Evolutionary conservation across 2,888 invertebrate species (phyloP), one percentile per base, ranked within the genome.

Genomic region (Melanostoma mellinum): DNA sequence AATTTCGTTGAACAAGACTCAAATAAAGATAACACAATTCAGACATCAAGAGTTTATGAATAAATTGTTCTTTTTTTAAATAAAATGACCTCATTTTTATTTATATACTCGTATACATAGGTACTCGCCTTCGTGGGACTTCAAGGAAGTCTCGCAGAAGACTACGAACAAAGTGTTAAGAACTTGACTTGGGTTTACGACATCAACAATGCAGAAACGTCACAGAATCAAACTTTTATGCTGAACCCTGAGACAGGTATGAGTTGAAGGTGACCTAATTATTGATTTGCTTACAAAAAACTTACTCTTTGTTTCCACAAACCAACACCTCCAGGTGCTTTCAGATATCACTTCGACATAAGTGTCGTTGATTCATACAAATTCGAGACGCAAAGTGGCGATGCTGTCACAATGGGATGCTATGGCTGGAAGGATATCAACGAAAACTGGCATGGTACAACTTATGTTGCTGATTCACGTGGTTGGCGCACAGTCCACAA

Each of bases 161-260:
- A 71, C n/a, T 69, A 40, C 20, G 58, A 44, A 6, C 4, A 42
- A 8, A 35, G 1, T 53, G 72, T 20, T 3, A 60, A 38, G 6
- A 56, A 71, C 8, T 65, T 78, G 8, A 60, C 32, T 6, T 65
- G 65, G 72, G 42, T 78, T 52, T 78, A 44, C 32, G 72, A 78
- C 44, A 40, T 78, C 46, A 71, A 53, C 52, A 78, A 78, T 6
- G 2, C 65, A 2, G 38, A 38, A 44, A 78, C 78, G 2, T 52
- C 78, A 32, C 78, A 78, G 20, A 78, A 78, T 6, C 78, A 78
- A 44, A 78, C 72, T 3, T 78, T 65, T n/a, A 65, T 50, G 30
- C 65, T 72, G 35, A 46, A 78, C 40, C 32, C 42, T 38, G 46
- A 60, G 10, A 67, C 78, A 58, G 78, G 78, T 78, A 67, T 20